A percentile compares a stretch with the other conserved stretches of the same genome.
phyloP scores from a whole-genome alignment of 2,888 invertebrate genomes.

The Teleogryllus oceanicus region DNA sequence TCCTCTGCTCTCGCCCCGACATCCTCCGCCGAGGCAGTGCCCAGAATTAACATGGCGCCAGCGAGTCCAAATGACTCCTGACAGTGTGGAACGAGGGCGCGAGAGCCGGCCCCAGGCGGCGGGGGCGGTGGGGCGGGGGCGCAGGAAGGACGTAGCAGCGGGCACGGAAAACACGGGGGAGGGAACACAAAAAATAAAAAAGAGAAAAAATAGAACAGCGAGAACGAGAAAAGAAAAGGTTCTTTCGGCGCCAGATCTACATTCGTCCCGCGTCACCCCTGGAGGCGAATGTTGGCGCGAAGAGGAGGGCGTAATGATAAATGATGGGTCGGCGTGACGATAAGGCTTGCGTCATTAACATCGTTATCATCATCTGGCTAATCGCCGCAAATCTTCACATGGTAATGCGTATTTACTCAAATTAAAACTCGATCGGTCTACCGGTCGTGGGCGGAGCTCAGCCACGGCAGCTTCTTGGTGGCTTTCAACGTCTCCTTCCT shows the following conservation, averaged over 20 bases:
- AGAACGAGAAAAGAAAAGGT: slow-evolving; percentile 4
- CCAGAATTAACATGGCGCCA: slow-evolving; percentile 33
- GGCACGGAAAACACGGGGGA: not conserved
- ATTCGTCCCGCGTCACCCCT: slow-evolving; percentile 32
- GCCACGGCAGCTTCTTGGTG: no score
- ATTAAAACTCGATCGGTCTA: not conserved
- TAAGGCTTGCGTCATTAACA: slow-evolving; percentile 18
- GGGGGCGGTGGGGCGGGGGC: no score
- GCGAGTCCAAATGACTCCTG: slow-evolving; percentile 33
- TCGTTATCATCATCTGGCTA: slow-evolving; percentile 23
- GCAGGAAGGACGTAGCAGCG: no score
- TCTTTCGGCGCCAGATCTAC: slow-evolving; percentile 22
- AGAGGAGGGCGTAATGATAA: slow-evolving; percentile 29
- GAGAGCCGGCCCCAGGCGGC: no score
- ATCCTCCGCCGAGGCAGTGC: slow-evolving; percentile 1
- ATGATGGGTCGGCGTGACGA: slow-evolving; percentile 22
- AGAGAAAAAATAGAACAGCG: not conserved
- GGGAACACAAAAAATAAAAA: not conserved
- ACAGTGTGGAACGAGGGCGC: slow-evolving; percentile 22
- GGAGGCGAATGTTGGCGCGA: slow-evolving; percentile 21
- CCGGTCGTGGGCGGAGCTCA: not conserved
- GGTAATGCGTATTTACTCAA: slow-evolving; percentile 7
- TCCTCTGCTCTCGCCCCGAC: not conserved
- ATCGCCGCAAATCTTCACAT: not conserved
- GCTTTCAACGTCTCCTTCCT: no score